phyloP scores from a whole-genome alignment of 2,113 vertebrate species.

The Platanista minor region DNA sequence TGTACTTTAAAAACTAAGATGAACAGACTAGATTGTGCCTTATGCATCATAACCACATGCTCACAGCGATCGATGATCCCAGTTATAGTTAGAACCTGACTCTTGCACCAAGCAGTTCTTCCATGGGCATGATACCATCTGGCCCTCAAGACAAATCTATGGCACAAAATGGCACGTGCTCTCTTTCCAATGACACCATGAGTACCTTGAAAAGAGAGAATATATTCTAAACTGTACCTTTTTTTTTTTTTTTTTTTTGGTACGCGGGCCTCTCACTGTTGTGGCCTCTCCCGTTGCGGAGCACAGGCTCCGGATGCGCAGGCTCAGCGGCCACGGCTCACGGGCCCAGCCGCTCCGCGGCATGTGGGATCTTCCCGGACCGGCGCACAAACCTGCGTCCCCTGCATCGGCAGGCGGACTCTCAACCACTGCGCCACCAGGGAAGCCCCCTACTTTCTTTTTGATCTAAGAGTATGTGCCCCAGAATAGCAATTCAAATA shows the following conservation, averaged over 20 bases:
- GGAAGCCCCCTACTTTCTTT: neutral
- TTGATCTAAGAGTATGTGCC: neutral
- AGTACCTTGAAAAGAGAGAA: neutral
- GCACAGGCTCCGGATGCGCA: too few species aligned
- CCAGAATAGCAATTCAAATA: neutral
- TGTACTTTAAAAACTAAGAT: neutral
- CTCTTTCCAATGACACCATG: neutral
- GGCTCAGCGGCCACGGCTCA: too few species aligned
- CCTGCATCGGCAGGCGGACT: too few species aligned
- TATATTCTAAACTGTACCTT: neutral
- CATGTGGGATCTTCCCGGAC: too few species aligned
- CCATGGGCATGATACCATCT: fast-evolving
- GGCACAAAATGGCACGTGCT: neutral
- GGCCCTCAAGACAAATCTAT: neutral
- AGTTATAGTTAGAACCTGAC: neutral
- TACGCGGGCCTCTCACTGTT: too few species aligned
- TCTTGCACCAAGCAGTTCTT: neutral
- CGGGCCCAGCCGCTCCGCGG: too few species aligned
- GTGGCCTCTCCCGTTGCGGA: too few species aligned
- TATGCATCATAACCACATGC: neutral
- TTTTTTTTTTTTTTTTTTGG: too few species aligned
- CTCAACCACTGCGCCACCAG: too few species aligned
- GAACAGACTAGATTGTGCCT: neutral
- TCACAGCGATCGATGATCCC: neutral
- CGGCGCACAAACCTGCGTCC: too few species aligned